Evolutionary conservation across 2,797 vertebrate species (phyloP).

Genomic region (Sebastiscus tertius): DNA sequence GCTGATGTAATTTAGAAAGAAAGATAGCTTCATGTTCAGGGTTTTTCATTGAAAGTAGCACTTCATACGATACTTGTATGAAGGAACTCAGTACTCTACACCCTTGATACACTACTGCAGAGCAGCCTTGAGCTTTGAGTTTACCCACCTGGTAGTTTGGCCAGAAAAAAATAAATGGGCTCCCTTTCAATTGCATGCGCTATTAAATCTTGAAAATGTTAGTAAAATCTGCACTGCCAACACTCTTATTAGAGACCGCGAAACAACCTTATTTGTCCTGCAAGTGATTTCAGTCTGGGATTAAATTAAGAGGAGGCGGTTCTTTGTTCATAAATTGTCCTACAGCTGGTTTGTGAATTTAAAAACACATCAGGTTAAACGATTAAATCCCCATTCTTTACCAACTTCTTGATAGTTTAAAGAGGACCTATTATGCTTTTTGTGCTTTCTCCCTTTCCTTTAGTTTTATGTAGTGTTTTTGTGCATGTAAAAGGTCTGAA

Average conservation of each 20-base stretch:
- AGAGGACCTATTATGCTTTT: too few relatives aligned
- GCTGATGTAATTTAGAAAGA: slow-evolving; percentile 50
- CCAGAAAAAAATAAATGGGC: slow-evolving; percentile 4
- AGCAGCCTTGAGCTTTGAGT: background rate
- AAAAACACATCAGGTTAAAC: background rate
- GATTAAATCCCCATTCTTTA: background rate
- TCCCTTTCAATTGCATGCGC: background rate
- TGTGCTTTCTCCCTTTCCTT: too few relatives aligned
- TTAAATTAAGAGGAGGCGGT: background rate
- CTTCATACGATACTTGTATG: background rate
- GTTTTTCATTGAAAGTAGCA: background rate
- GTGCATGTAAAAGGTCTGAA: too few relatives aligned
- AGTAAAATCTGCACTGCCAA: slow-evolving; percentile 10
- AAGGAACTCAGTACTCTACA: background rate
- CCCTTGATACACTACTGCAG: background rate
- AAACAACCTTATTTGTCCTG: slow-evolving; percentile 24
- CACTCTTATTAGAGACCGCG: background rate
- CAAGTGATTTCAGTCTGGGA: background rate
- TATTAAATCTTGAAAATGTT: slow-evolving; percentile 17
- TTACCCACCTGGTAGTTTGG: slow-evolving; percentile 11
- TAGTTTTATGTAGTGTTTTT: too few relatives aligned
- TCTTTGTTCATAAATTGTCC: background rate
- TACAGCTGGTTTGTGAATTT: background rate
- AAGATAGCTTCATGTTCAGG: slow-evolving; percentile 5
- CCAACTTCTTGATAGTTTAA: background rate